phyloP scores from a whole-genome alignment of 2,797 vertebrate species.

The Myioborus melanocephalus region DNA sequence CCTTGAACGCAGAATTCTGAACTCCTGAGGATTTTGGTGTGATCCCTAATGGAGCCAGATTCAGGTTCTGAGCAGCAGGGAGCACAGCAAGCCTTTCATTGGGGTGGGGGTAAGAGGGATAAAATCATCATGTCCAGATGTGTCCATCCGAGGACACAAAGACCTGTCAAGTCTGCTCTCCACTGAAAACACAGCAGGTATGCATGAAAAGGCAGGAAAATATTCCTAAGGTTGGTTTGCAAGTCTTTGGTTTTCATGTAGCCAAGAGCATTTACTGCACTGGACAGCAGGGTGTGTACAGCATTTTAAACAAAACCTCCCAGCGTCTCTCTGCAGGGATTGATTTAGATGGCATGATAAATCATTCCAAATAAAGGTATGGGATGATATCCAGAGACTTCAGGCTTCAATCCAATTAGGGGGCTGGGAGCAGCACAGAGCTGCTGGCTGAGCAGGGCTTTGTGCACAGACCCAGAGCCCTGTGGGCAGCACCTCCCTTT shows the following conservation, averaged over 20 bases:
- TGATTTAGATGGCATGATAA: constrained; percentile 37
- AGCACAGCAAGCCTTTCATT: background rate
- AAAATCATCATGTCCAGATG: background rate
- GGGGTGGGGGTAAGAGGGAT: fast-evolving
- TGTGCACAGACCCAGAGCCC: background rate
- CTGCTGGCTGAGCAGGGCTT: background rate
- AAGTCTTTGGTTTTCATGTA: background rate
- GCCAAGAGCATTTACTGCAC: background rate
- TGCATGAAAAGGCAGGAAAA: background rate
- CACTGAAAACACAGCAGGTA: background rate
- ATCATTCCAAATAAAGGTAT: constrained; percentile 54
- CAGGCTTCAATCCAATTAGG: constrained; percentile 49
- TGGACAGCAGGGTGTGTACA: background rate
- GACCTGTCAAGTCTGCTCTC: background rate
- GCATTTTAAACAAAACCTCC: background rate
- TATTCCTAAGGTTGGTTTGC: background rate
- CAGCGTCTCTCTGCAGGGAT: background rate
- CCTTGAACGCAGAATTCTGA: background rate
- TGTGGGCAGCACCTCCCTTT: background rate
- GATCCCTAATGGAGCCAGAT: background rate
- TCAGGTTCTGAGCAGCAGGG: background rate
- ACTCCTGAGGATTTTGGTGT: background rate
- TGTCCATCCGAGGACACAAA: background rate
- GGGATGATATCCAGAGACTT: constrained; percentile 48
- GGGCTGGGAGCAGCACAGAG: background rate